These are phyloP conservation scores for Hemibagrus guttatus DNA, from an alignment of 2,797 vertebrate genomes.

Conservation along the genomic window DNA sequence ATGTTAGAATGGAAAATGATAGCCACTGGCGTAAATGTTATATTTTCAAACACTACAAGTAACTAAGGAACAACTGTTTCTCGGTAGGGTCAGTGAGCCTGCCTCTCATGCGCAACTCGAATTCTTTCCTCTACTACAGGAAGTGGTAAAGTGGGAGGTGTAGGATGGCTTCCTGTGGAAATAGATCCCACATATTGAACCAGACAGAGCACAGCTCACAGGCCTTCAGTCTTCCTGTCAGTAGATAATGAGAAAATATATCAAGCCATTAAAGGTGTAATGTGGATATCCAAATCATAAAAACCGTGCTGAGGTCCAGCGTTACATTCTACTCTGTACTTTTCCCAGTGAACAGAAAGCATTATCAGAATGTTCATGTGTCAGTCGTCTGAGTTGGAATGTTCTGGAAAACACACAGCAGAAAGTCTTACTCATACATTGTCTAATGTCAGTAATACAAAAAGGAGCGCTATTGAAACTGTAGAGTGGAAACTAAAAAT, in stretches of 20 bases:
- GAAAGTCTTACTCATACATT: background rate
- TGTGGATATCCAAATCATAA: background rate
- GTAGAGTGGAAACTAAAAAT: background rate
- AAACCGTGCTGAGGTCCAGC: background rate
- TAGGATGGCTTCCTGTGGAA: constrained; percentile 56
- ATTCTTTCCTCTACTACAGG: constrained; percentile 49
- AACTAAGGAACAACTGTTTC: background rate
- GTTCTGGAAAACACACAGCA: background rate
- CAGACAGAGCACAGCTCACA: constrained; percentile 11
- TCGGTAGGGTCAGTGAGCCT: background rate
- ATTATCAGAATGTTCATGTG: background rate
- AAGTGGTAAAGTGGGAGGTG: constrained; percentile 54
- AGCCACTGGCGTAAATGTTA: background rate
- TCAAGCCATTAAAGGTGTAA: background rate
- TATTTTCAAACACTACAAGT: background rate
- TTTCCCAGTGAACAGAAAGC: background rate
- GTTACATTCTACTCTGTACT: background rate
- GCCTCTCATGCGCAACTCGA: constrained; percentile 42
- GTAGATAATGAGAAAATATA: constrained; percentile 8
- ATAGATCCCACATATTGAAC: constrained; percentile 47
- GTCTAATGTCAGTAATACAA: background rate
- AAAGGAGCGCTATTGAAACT: background rate
- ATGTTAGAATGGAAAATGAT: background rate
- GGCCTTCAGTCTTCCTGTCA: constrained; percentile 3
- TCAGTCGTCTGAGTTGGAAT: background rate